A percentile compares a stretch with the other conserved stretches of the same genome.
These are phyloP conservation scores for Trachymyrmex septentrionalis DNA, from an alignment of 1,140 invertebrate species.

Conservation along the genomic window DNA sequence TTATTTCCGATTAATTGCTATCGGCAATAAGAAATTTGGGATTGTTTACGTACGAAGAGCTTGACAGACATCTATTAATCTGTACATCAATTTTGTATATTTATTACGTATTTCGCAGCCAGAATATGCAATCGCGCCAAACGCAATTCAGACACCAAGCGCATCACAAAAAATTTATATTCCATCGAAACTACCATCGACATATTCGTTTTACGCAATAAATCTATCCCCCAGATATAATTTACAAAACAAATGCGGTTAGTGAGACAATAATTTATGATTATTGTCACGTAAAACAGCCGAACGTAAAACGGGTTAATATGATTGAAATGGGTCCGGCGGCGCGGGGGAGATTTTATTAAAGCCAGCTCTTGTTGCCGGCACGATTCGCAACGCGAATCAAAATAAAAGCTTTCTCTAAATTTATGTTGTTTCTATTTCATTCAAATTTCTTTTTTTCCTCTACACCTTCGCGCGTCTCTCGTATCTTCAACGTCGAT, in stretches of 20 bases:
- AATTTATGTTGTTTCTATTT: conserved; percentile 29
- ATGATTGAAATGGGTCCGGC: conserved; percentile 44
- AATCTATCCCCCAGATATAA: conserved; percentile 43
- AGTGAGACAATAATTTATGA: conserved; percentile 59
- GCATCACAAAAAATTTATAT: conserved; percentile 61
- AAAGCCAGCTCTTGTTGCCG: neutral
- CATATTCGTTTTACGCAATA: conserved; percentile 43
- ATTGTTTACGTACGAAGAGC: neutral
- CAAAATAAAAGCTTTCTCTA: conserved; percentile 26
- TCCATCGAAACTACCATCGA: conserved; percentile 37
- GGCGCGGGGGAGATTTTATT: conserved; percentile 23
- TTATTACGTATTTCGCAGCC: conserved; percentile 47
- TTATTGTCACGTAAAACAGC: conserved; percentile 56
- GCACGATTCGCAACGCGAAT: neutral
- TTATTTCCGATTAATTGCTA: conserved; percentile 9
- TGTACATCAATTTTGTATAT: conserved; percentile 39
- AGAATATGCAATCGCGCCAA: conserved; percentile 39
- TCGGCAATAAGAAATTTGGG: conserved; percentile 12
- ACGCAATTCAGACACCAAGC: conserved; percentile 34
- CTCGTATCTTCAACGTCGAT: neutral
- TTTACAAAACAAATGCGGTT: conserved; percentile 54
- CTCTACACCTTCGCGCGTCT: neutral
- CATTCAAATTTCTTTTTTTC: neutral
- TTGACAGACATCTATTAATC: conserved; percentile 56
- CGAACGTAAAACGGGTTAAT: conserved; percentile 47